Percentiles rank a stretch among this genome's conserved stretches.
phyloP scores from a whole-genome alignment of 1,140 invertebrate species.

The Coelopa frigida region DNA sequence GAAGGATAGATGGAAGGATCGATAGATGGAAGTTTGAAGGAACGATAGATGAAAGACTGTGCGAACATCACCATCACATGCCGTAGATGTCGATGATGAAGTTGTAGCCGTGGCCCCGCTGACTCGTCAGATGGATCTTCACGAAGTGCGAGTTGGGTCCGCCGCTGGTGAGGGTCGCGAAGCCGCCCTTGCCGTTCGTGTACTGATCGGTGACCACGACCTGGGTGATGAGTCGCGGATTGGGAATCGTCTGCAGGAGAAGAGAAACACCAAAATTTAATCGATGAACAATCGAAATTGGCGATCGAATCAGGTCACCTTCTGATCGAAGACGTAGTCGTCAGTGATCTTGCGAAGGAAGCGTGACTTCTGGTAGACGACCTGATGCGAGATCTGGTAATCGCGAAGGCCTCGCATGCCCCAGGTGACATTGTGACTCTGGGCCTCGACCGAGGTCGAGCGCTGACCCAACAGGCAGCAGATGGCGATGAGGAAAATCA shows the following conservation, averaged over 20 bases:
- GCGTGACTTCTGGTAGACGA: slow-evolving; percentile 40
- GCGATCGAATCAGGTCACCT: slow-evolving; percentile 12
- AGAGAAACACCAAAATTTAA: neutral
- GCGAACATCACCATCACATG: slow-evolving; percentile 11
- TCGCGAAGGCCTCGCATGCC: slow-evolving; percentile 29
- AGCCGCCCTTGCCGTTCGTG: slow-evolving; percentile 49
- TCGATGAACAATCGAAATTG: neutral
- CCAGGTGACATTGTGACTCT: slow-evolving; percentile 35
- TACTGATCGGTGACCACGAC: slow-evolving; percentile 49
- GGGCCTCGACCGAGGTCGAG: too few relatives aligned
- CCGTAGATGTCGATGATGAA: slow-evolving; percentile 49
- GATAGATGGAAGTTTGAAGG: too few relatives aligned
- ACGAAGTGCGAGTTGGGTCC: slow-evolving; percentile 44
- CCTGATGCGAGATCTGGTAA: slow-evolving; percentile 30
- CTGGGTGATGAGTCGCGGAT: slow-evolving; percentile 43
- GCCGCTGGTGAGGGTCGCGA: slow-evolving; percentile 38
- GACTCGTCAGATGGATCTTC: slow-evolving; percentile 49
- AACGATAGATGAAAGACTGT: slow-evolving; percentile 9
- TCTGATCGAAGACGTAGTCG: slow-evolving; percentile 22
- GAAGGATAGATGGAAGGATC: too few relatives aligned
- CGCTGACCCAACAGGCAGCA: neutral
- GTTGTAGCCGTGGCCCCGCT: slow-evolving; percentile 48
- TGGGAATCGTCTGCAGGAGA: neutral
- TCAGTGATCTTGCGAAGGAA: slow-evolving; percentile 38
- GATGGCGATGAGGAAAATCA: neutral